Percentiles rank a stretch among this genome's conserved stretches.
Evolutionary conservation across 1,140 invertebrate genomes (phyloP).

Genomic region (Ips typographus): DNA sequence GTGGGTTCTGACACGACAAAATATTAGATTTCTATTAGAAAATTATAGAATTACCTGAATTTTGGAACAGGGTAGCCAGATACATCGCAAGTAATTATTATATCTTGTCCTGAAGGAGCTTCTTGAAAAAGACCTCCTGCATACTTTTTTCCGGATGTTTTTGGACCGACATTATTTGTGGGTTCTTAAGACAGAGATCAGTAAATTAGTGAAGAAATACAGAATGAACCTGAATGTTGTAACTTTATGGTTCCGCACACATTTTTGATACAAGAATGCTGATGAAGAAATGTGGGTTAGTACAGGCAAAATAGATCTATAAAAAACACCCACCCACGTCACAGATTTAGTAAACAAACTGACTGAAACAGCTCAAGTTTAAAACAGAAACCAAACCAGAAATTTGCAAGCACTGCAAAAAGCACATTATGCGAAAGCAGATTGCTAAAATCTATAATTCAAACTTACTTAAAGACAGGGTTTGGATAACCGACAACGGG

Average conservation of each 20-base stretch:
- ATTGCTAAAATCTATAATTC: background rate
- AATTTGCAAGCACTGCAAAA: constrained; percentile 4
- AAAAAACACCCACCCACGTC: too few species aligned
- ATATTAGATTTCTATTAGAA: constrained; percentile 9
- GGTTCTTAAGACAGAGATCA: constrained; percentile 50
- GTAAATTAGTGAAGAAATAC: background rate
- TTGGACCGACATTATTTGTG: constrained; percentile 55
- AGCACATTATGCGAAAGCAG: background rate
- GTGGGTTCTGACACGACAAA: constrained; percentile 60
- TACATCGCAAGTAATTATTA: constrained; percentile 64
- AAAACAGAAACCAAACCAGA: background rate
- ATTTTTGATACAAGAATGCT: too few species aligned
- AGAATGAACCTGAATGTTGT: constrained; percentile 13
- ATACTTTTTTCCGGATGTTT: constrained; percentile 65
- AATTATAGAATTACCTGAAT: constrained; percentile 60
- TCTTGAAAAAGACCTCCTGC: constrained; percentile 69
- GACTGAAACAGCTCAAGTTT: too few species aligned
- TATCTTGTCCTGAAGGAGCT: constrained; percentile 62
- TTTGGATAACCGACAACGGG: constrained; percentile 71
- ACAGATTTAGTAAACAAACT: too few species aligned
- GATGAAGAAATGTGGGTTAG: too few species aligned
- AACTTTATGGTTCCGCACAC: background rate
- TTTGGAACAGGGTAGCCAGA: constrained; percentile 67
- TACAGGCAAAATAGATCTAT: too few species aligned
- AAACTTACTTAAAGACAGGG: constrained; percentile 67